Percentiles rank a stretch among this genome's conserved stretches.
These are phyloP conservation scores for Drosophila fulvimacula DNA, from an alignment of 2,888 invertebrate species.

Conservation along the genomic window DNA sequence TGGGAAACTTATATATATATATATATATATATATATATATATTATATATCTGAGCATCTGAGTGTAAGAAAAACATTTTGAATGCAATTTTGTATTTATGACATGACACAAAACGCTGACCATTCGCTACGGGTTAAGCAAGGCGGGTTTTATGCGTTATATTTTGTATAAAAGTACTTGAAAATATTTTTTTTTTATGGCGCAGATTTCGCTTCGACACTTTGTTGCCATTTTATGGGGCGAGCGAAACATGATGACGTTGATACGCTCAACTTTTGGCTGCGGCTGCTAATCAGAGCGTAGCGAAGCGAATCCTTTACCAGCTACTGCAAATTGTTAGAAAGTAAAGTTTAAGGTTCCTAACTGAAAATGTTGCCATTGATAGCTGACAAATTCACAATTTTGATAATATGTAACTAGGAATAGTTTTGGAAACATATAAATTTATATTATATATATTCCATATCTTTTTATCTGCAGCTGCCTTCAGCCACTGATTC, in stretches of 20 bases:
- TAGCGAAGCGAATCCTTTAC: slow-evolving; percentile 23
- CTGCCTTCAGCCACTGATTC: slow-evolving; percentile 1
- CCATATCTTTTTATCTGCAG: background rate
- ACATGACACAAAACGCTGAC: slow-evolving; percentile 32
- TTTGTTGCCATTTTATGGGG: slow-evolving; percentile 48
- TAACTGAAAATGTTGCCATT: background rate
- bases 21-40: slow-evolving; percentile 6
- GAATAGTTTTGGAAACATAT: no score
- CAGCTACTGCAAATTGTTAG: slow-evolving; percentile 13
- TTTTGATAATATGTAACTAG: no score
- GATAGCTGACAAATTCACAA: background rate
- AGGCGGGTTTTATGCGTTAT: slow-evolving; percentile 50
- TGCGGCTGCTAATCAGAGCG: slow-evolving; percentile 8
- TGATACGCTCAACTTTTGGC: slow-evolving; percentile 7
- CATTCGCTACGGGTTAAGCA: slow-evolving; percentile 14
- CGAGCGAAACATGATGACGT: slow-evolving; percentile 17
- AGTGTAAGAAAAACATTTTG: slow-evolving; percentile 33
- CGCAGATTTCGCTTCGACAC: slow-evolving; percentile 40
- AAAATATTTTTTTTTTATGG: slow-evolving; percentile 47
- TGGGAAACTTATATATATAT: background rate
- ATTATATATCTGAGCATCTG: background rate
- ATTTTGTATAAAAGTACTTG: slow-evolving; percentile 62
- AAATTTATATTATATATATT: no score
- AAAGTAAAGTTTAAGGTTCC: background rate
- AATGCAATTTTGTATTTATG: slow-evolving; percentile 46